Percentiles rank a stretch among this genome's conserved stretches.
phyloP scores from a whole-genome alignment of 2,113 vertebrate species.

The Conger conger region DNA sequence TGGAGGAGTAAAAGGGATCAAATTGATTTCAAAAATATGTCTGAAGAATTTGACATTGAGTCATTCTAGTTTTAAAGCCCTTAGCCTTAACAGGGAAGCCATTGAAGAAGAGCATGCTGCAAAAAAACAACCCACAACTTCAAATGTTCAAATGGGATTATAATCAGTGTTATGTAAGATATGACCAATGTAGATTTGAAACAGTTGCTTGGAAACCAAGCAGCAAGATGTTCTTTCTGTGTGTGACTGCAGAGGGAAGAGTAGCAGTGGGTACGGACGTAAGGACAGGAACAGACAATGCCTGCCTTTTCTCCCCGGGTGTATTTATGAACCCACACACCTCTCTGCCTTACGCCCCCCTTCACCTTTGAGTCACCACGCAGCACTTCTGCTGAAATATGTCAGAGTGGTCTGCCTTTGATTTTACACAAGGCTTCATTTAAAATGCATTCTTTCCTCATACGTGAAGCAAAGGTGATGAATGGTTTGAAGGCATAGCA shows the following conservation, averaged over 20 bases:
- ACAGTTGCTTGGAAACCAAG: slow-evolving; percentile 50
- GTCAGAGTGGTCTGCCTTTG: not conserved
- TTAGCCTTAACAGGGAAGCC: not conserved
- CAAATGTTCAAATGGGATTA: not conserved
- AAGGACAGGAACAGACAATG: slow-evolving; percentile 29
- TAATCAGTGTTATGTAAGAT: slow-evolving; percentile 19
- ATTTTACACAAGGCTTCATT: not conserved
- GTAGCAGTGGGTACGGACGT: slow-evolving; percentile 25
- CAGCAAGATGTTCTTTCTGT: slow-evolving; percentile 34
- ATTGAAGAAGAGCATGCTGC: not conserved
- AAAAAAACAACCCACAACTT: not conserved
- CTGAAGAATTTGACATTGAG: not conserved
- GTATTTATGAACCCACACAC: slow-evolving; percentile 27
- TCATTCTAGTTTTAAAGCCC: not conserved
- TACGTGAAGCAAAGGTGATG: not conserved
- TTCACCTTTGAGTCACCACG: not conserved
- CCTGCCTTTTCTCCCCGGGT: not conserved
- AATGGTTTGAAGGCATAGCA: not conserved
- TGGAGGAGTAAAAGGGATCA: not conserved
- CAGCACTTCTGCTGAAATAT: not conserved
- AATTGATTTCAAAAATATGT: not conserved
- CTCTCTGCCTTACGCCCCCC: not conserved
- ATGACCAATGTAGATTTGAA: slow-evolving; percentile 27
- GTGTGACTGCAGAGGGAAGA: slow-evolving; percentile 28
- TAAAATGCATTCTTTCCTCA: not conserved